A percentile compares a stretch with the other conserved stretches of the same genome.
phyloP scores from a whole-genome alignment of 2,113 vertebrate genomes.

The Lepidothrix coronata region DNA sequence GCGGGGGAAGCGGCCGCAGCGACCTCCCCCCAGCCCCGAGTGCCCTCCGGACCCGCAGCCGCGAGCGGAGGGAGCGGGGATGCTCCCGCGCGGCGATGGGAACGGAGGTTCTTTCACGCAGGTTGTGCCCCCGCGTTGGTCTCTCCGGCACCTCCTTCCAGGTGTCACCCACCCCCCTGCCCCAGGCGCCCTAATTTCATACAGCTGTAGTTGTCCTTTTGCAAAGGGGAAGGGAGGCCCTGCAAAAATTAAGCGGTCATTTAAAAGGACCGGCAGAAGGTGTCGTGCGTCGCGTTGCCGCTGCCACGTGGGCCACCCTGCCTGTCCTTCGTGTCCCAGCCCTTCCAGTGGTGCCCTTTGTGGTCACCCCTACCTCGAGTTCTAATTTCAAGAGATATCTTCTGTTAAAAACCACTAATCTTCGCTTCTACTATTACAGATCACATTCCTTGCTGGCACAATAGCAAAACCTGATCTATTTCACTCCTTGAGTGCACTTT shows the following conservation, averaged over 20 bases:
- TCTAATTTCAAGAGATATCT: constrained; percentile 4
- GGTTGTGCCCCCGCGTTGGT: neutral
- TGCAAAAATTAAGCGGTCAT: rapidly evolving
- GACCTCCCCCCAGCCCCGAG: neutral
- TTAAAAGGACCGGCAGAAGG: rapidly evolving
- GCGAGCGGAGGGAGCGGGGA: neutral
- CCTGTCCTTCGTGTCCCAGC: rapidly evolving
- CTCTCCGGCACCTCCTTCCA: neutral
- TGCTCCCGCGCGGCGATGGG: rapidly evolving
- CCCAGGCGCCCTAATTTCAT: rapidly evolving
- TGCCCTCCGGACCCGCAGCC: neutral
- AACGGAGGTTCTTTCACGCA: neutral
- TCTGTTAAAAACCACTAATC: neutral
- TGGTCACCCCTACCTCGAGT: neutral
- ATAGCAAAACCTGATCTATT: neutral
- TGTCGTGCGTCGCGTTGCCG: rapidly evolving
- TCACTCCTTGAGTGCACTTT: neutral
- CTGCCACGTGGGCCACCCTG: neutral
- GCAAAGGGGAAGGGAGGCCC: rapidly evolving
- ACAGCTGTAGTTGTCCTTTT: rapidly evolving
- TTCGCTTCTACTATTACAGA: constrained; percentile 30
- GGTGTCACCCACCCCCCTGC: neutral
- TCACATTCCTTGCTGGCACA: neutral
- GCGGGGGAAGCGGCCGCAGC: neutral
- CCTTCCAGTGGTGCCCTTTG: neutral